These are phyloP conservation scores for Heterotis niloticus DNA, from an alignment of 2,113 vertebrate species.

Conservation along the genomic window DNA sequence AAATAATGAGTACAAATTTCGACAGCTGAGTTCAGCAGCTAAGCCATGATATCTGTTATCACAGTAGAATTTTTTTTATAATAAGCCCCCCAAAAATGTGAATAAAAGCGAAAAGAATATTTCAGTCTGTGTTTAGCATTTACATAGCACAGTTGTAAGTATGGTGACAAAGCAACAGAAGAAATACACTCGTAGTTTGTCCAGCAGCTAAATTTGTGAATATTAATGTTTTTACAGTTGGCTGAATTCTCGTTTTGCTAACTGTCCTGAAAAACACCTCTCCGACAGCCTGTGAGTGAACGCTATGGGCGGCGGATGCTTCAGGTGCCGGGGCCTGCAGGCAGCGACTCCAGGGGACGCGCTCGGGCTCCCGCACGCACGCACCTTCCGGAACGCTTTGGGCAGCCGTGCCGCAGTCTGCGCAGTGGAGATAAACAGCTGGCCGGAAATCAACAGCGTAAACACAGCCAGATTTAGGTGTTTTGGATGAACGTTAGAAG, in stretches of 20 bases:
- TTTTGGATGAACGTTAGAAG: constrained; percentile 5
- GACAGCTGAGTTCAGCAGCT: no score
- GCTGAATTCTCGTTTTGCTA: background rate
- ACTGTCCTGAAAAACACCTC: background rate
- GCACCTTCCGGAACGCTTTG: constrained; percentile 3
- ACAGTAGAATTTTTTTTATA: no score
- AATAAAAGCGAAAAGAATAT: no score
- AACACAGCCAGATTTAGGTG: background rate
- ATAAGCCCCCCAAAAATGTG: no score
- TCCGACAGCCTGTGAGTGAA: background rate
- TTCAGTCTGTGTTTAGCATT: no score
- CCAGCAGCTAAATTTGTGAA: no score
- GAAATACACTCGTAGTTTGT: background rate
- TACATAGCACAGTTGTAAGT: no score
- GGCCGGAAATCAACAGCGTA: background rate
- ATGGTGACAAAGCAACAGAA: background rate
- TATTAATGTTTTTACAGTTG: no score
- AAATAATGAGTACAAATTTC: no score
- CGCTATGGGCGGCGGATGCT: background rate
- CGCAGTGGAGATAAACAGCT: constrained; percentile 16
- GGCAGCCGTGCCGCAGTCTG: background rate
- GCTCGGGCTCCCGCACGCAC: background rate
- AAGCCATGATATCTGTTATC: no score
- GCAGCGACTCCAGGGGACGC: background rate
- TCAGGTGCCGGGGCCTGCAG: background rate